Evolutionary conservation across 2,888 invertebrate species (phyloP).

Genomic region (Netelia melanura): DNA sequence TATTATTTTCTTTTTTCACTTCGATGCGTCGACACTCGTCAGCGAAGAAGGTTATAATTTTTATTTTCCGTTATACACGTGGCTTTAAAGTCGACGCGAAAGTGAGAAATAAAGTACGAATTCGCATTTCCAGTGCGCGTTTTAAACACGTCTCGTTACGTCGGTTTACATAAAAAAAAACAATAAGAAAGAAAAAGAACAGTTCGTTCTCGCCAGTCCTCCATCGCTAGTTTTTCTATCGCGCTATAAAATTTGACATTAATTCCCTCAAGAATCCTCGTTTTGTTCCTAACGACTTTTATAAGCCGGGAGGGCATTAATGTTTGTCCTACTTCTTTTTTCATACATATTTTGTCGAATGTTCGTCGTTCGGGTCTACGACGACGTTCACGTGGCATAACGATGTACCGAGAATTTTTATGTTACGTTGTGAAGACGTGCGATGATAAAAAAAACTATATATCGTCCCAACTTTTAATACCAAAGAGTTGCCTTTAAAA

Average conservation of each 20-base stretch:
- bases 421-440: not conserved
- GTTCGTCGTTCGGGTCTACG: not conserved
- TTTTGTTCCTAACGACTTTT: not conserved
- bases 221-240: not conserved
- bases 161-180: no score
- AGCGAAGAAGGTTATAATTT: not conserved
- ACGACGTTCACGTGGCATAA: not conserved
- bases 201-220: not conserved
- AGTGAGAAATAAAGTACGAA: not conserved
- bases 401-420: slow-evolving; percentile 3
- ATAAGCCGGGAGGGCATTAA: not conserved
- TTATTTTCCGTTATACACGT: not conserved
- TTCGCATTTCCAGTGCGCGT: not conserved
- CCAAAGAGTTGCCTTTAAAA: not conserved
- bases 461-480: not conserved
- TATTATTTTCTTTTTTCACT: slow-evolving; percentile 4
- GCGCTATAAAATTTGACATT: not conserved
- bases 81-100: not conserved
- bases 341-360: not conserved
- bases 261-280: slow-evolving; percentile 4
- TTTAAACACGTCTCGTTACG: not conserved
- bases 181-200: no score
- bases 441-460: not conserved
- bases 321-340: not conserved
- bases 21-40: not conserved